Evolutionary conservation across 2,888 invertebrate genomes (phyloP).

Genomic region (Plusia festucae): DNA sequence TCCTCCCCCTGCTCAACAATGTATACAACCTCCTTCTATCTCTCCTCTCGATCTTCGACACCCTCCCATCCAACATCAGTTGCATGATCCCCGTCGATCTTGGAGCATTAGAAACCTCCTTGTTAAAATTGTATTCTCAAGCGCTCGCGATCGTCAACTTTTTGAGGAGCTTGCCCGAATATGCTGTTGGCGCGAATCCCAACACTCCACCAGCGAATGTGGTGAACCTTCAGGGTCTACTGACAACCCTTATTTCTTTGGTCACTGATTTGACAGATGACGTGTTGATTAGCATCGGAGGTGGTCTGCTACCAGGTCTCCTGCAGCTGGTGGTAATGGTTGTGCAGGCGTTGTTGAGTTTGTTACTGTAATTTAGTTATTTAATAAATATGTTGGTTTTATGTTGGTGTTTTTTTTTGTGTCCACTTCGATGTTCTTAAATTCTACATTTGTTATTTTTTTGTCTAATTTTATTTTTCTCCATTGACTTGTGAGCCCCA

Average conservation of each 20-base stretch:
- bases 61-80: slow-evolving; percentile 80
- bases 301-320: slow-evolving; percentile 78
- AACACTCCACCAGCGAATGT: slow-evolving; percentile 70
- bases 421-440: too few relatives aligned
- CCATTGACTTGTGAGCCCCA: too few relatives aligned
- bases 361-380: slow-evolving; percentile 61
- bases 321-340: slow-evolving; percentile 78
- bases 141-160: slow-evolving; percentile 85
- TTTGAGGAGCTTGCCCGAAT: slow-evolving; percentile 77
- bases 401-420: slow-evolving; percentile 10
- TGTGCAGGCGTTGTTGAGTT: slow-evolving; percentile 72
- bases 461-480: too few relatives aligned
- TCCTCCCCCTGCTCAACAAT: slow-evolving; percentile 83
- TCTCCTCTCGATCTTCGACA: slow-evolving; percentile 83
- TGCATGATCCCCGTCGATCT: slow-evolving; percentile 82
- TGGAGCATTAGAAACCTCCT: slow-evolving; percentile 80
- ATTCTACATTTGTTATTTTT: too few relatives aligned
- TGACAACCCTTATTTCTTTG: slow-evolving; percentile 71
- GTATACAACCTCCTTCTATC: slow-evolving; percentile 85
- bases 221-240: slow-evolving; percentile 73
- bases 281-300: slow-evolving; percentile 76
- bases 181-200: slow-evolving; percentile 80
- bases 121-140: slow-evolving; percentile 82
- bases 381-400: slow-evolving; percentile 18
- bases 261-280: slow-evolving; percentile 80